phyloP scores from a whole-genome alignment of 2,797 vertebrate genomes.

The Lacerta agilis region DNA sequence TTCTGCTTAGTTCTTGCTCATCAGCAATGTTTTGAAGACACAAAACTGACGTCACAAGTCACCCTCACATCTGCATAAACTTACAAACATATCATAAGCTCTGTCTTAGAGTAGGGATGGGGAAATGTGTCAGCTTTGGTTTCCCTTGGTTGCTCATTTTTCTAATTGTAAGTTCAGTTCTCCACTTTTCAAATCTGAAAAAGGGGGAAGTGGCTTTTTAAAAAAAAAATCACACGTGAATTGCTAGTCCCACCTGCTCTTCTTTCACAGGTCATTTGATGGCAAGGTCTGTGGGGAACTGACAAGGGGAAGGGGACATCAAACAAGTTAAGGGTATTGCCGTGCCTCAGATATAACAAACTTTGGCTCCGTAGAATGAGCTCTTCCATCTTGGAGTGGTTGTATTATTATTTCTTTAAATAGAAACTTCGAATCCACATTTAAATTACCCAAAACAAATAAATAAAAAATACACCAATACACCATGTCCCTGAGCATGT shows the following conservation, averaged over 20 bases:
- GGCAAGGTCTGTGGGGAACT: not conserved
- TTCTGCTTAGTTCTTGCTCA: not conserved
- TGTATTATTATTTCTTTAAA: constrained; percentile 5
- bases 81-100: not conserved
- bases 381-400: constrained; percentile 33
- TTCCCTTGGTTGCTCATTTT: too few species aligned
- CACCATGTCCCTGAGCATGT: not conserved
- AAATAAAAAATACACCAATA: not conserved
- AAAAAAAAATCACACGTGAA: not conserved
- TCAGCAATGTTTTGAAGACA: not conserved
- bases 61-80: not conserved
- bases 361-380: not conserved
- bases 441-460: not conserved
- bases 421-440: not conserved
- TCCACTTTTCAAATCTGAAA: too few species aligned
- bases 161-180: too few species aligned
- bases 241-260: not conserved
- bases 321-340: not conserved
- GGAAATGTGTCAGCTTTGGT: too few species aligned
- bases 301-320: not conserved
- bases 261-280: not conserved
- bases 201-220: not conserved
- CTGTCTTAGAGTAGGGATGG: not conserved
- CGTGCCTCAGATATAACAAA: not conserved
- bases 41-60: not conserved